phyloP scores from a whole-genome alignment of 2,797 vertebrate genomes.

The Sebastes iracundus region DNA sequence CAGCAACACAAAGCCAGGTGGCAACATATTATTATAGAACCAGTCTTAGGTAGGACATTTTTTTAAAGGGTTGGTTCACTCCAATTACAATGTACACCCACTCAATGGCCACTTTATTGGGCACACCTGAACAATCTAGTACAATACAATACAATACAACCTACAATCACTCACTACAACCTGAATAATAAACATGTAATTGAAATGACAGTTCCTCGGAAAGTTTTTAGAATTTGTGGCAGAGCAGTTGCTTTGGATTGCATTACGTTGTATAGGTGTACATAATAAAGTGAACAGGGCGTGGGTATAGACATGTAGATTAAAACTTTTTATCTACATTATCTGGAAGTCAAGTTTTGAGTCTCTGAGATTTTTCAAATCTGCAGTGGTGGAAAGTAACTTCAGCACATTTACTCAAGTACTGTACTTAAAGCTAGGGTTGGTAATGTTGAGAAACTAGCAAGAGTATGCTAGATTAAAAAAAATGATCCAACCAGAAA shows the following conservation, averaged over 20 bases:
- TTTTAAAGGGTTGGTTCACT: background rate
- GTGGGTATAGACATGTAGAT: background rate
- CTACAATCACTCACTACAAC: no score
- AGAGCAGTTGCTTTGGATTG: no score
- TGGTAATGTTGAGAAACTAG: background rate
- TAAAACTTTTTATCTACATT: no score
- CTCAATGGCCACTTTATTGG: background rate
- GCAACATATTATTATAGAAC: background rate
- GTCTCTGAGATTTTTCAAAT: background rate
- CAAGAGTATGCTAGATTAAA: background rate
- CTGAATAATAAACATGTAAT: background rate
- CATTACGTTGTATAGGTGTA: background rate
- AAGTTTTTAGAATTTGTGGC: no score
- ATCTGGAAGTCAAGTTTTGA: background rate
- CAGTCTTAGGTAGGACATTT: background rate
- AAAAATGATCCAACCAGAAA: background rate
- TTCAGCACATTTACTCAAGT: background rate
- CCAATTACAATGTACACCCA: background rate
- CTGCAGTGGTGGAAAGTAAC: background rate
- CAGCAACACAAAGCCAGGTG: background rate
- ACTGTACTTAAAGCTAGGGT: background rate
- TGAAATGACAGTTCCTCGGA: no score
- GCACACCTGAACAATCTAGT: background rate
- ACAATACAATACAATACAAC: background rate
- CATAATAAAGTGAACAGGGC: background rate